Conservation (phyloP, 2,888 invertebrate species). For the Cephonodes hylas region DNA sequence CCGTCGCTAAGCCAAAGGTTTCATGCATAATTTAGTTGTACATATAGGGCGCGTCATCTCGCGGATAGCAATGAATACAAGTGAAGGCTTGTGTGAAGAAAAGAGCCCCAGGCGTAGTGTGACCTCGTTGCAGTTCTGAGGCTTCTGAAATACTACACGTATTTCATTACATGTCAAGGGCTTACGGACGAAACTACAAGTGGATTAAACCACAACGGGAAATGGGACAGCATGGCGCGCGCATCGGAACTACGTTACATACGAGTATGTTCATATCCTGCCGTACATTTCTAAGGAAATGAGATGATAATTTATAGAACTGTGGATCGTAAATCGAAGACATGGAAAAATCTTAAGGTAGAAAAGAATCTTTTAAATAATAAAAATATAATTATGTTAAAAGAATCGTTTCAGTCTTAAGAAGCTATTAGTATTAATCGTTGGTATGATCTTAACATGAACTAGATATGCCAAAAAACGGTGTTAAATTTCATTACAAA, state of each 20-base stretch:
- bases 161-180: background rate
- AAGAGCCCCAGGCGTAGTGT: slow-evolving; percentile 9
- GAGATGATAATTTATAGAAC: no score
- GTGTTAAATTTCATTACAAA: no score
- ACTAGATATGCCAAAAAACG: no score
- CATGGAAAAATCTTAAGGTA: no score
- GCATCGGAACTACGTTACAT: background rate
- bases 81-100: slow-evolving; percentile 6
- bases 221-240: background rate
- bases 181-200: slow-evolving; percentile 3
- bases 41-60: slow-evolving; percentile 4
- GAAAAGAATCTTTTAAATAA: no score
- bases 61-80: background rate
- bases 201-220: background rate
- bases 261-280: background rate
- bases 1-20: background rate
- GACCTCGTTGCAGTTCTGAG: slow-evolving; percentile 6
- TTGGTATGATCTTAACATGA: no score
- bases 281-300: background rate
- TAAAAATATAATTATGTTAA: no score
- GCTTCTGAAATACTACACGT: slow-evolving; percentile 1
- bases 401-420: no score
- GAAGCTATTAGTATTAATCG: no score
- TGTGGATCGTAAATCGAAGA: no score
- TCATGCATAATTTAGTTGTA: slow-evolving; percentile 6